Evolutionary conservation across 2,888 invertebrate genomes (phyloP).

Genomic region (Cetonia aurata): DNA sequence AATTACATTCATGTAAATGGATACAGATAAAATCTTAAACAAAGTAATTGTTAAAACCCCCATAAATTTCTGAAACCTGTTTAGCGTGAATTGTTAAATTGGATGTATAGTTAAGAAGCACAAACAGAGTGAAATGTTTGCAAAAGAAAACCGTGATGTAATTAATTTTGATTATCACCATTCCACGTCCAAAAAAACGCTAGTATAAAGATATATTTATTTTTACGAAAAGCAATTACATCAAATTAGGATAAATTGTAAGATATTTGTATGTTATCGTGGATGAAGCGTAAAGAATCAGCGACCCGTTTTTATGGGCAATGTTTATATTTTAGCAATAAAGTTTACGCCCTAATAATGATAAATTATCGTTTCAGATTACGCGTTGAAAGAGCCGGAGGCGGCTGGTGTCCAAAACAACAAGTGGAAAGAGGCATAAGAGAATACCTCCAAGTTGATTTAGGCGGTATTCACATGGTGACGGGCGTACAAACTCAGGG

Average conservation of each 20-base stretch:
- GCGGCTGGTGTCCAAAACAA: constrained; percentile 83
- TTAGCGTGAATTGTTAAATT: no score
- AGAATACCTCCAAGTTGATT: constrained; percentile 78
- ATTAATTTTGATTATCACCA: constrained; percentile 35
- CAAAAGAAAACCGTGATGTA: constrained; percentile 12
- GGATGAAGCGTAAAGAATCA: constrained; percentile 17
- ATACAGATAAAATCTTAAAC: no score
- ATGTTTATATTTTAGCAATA: constrained; percentile 40
- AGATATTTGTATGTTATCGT: constrained; percentile 30
- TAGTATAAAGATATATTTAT: constrained; percentile 30
- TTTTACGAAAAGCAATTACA: constrained; percentile 36
- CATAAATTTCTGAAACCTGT: no score
- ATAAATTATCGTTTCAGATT: constrained; percentile 68
- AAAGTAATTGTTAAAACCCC: no score
- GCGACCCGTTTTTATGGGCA: constrained; percentile 18
- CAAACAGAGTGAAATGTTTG: constrained; percentile 10
- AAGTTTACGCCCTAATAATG: constrained; percentile 39
- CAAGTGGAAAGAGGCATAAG: constrained; percentile 74
- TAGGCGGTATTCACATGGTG: constrained; percentile 73
- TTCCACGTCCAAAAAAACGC: constrained; percentile 20
- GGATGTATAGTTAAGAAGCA: background rate
- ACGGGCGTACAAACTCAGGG: constrained; percentile 84
- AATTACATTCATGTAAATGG: no score
- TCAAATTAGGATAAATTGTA: constrained; percentile 40
- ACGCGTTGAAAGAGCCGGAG: constrained; percentile 77